phyloP scores from a whole-genome alignment of 2,888 invertebrate species.

The Hemistola chrysoprasaria region DNA sequence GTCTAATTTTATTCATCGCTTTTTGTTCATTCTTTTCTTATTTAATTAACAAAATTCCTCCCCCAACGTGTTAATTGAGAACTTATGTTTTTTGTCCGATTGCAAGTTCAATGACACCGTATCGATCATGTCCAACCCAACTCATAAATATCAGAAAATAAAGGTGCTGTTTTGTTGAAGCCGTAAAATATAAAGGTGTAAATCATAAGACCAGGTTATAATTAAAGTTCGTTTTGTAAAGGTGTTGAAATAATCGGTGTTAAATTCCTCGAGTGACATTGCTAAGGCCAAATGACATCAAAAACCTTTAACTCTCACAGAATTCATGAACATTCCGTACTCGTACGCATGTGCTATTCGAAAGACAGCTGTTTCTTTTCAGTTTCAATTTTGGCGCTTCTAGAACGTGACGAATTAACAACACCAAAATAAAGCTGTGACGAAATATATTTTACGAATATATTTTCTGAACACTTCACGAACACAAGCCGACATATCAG shows the following conservation, averaged over 20 bases:
- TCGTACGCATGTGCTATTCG: no score
- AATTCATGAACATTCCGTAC: no score
- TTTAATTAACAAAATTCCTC: conserved; percentile 12
- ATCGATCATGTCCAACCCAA: conserved; percentile 21
- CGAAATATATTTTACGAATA: no score
- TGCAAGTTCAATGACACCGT: conserved; percentile 22
- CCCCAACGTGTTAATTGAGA: conserved; percentile 23
- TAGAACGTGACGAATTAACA: no score
- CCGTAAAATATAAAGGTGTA: conserved; percentile 18
- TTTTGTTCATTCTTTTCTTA: conserved; percentile 8
- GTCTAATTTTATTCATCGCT: not conserved
- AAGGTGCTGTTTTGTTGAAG: conserved; percentile 16
- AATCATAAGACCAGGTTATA: conserved; percentile 20
- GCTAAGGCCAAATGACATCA: no score
- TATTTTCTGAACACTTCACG: no score
- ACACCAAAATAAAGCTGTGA: no score
- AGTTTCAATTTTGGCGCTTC: no score
- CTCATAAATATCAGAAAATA: conserved; percentile 24
- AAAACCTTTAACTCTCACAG: no score
- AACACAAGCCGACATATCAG: no score
- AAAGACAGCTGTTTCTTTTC: no score
- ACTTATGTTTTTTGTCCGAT: conserved; percentile 23
- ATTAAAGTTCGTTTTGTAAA: conserved; percentile 11
- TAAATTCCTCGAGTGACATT: not conserved
- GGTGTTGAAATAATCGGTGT: conserved; percentile 3